Evolutionary conservation across 2,888 invertebrate species (phyloP), one percentile per base, ranked within the genome.

Genomic region (Linyphia triangularis): DNA sequence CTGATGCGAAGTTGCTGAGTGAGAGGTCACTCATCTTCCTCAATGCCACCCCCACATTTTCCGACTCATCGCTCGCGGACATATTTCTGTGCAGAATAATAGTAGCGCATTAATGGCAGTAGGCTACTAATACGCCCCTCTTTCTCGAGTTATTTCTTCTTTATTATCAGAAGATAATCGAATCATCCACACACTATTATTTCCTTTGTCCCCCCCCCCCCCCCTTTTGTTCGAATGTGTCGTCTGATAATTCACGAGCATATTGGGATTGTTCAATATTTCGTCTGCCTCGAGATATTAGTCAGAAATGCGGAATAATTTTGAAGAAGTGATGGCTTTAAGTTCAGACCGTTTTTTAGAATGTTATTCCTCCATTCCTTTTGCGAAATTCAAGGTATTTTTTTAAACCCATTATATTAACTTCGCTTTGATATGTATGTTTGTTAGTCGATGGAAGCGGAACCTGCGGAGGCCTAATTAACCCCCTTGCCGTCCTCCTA

Each of bases 1-100:
- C 86, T 0, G 86, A 81, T 13, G 73, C 86, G 22, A 86, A 86
- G 22, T 86, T 86, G 22, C 86, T 86, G 26, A 86, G 81, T 1
- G 86, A 86, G 5, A 86, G 37, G n/a, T 57, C 43, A 37, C 86
- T 86, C 9, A 86, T 81, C 69, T 75, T 86, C 37, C 86, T 63
- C 9, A 79, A 30, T 24, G 79, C 72, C 51, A 67, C 19, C 10
- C 24, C 67, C 13, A 79, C 22, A 4, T 65, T 19, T 30, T 51
- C n/a, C 9, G 4, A 4, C 13, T 57, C 59, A 7, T 77, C 40
- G 6, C n/a, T 22, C 0, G 33, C 5, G 37, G 77, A 63, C 77
- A 77, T 77, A 24, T n/a, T 61, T 59, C 51, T 16, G 16, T 16
- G 16, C 40, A 40, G 16, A 40, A 51, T 13, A 51, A 51, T n/a